Evolutionary conservation across 2,113 vertebrate genomes (phyloP), one percentile per base, ranked within the genome.

Genomic region (Orientallactaga bullata): DNA sequence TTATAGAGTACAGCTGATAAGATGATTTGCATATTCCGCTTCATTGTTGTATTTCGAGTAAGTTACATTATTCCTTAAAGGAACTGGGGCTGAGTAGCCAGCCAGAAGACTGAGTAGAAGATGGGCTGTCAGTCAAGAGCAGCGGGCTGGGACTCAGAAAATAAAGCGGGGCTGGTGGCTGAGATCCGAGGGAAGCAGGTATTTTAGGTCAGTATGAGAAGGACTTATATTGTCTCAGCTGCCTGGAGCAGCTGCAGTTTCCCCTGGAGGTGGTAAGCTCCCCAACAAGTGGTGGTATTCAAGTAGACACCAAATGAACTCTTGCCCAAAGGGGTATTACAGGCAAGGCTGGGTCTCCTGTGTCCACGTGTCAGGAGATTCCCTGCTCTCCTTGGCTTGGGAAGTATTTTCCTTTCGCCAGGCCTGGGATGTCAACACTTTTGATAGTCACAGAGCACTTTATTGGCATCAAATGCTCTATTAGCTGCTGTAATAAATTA

Each of bases 11-110:
- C 95, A 97, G 95, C 94, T 97, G 97, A 97, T 97, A 96, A 94
- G 95, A 89, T 93, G 47, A 97, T 96, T 96, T 96, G 95, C 97
- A 97, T 97, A 97, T 97, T 95, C 94, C 83, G 55, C 83, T 96
- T 96, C 97, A 97, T 97, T 97, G 94, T 97, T 97, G 96, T 95
- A 97, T 96, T 95, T 97, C 30, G 17, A 96, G 96, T 97, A 95
- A 94, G 90, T 96, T 92, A 92, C 76, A 76, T 95, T 88, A 92
- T 88, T 93, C 66, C 92, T 96, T 97, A 94, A 92, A 96, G 92
- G 74, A 80, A 60, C 79, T 37, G 51, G 76, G 90, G 69, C 90
- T 20, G 1, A 86, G 55, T 74, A 65, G 95, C 90, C 80, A 39
- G 37, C n/a, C 47, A 83, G 76, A 85, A 92, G 77, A 51, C 82